Conservation (phyloP, 2,113 vertebrate genomes). For the Acrocephalus arundinaceus region DNA sequence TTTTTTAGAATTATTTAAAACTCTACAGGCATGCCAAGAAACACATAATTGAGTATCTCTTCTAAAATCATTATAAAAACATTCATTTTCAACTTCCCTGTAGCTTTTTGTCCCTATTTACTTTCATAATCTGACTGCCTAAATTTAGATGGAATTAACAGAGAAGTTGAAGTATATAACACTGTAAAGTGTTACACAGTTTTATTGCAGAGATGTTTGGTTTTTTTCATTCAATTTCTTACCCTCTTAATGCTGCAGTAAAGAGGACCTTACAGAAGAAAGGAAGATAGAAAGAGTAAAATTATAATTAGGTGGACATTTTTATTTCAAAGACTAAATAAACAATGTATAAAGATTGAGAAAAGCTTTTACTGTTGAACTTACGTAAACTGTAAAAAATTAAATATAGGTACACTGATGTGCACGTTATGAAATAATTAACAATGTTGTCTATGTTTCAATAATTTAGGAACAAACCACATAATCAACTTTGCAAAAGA, state of each 20-base stretch:
- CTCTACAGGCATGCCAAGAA: neutral
- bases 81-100: neutral
- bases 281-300: neutral
- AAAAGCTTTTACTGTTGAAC: neutral
- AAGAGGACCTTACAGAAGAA: neutral
- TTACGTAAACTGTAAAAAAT: neutral
- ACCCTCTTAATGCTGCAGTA: neutral
- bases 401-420: neutral
- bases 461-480: neutral
- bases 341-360: neutral
- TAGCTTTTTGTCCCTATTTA: neutral
- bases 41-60: neutral
- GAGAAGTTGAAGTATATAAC: neutral
- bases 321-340: neutral
- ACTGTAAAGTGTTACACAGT: neutral
- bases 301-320: neutral
- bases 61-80: neutral
- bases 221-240: neutral
- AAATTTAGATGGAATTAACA: neutral
- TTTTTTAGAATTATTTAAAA: neutral
- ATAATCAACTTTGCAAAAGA: neutral
- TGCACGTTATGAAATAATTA: neutral
- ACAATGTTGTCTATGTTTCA: neutral
- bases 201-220: neutral
- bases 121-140: neutral